Evolutionary conservation across 2,888 invertebrate genomes (phyloP).

Genomic region (Automeris io): DNA sequence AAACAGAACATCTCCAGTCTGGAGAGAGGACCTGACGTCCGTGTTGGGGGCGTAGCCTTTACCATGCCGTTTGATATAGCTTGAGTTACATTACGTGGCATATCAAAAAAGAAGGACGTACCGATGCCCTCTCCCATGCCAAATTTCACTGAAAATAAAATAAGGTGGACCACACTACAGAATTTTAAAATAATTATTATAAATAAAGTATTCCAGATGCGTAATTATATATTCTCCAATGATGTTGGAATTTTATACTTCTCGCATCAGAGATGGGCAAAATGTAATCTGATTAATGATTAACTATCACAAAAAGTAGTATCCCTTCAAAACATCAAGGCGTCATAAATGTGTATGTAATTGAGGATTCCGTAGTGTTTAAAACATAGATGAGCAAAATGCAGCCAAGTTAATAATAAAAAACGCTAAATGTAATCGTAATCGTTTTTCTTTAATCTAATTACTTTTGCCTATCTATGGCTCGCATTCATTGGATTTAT

Average conservation of each 20-base stretch:
- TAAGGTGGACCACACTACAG: background rate
- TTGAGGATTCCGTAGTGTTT: no score
- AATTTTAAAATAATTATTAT: background rate
- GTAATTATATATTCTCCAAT: background rate
- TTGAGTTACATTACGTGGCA: constrained; percentile 24
- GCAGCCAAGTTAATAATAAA: no score
- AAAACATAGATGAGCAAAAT: no score
- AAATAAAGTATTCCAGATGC: background rate
- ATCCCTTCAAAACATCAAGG: no score
- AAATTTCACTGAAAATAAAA: constrained; percentile 13
- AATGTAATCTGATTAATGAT: no score
- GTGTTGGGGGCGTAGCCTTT: constrained; percentile 10
- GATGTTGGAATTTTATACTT: background rate
- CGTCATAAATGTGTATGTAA: no score
- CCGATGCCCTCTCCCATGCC: constrained; percentile 8
- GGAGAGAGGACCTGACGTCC: constrained; percentile 22
- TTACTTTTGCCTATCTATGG: no score
- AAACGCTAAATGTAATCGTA: no score
- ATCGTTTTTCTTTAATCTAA: no score
- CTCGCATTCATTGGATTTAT: no score
- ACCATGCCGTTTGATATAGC: constrained; percentile 29
- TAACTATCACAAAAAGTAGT: no score
- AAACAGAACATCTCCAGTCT: constrained; percentile 38
- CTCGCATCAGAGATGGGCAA: no score
- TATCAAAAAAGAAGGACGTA: constrained; percentile 28